These are phyloP conservation scores for Opisthocomus hoazin DNA, from an alignment of 2,113 vertebrate genomes.

Conservation along the genomic window DNA sequence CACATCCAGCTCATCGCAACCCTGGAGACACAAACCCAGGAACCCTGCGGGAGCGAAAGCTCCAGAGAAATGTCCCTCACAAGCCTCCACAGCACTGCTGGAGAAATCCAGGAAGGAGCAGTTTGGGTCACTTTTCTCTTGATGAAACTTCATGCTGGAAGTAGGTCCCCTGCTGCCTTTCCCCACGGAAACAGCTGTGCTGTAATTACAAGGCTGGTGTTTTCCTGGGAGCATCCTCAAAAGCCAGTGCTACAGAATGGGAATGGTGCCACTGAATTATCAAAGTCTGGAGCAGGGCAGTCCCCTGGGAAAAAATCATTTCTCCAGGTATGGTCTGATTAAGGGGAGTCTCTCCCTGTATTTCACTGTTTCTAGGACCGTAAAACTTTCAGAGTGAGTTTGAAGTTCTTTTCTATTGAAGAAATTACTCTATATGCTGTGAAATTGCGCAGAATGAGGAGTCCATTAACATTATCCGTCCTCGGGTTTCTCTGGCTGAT, in stretches of 20 bases:
- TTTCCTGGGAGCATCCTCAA: not conserved
- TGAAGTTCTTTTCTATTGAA: not conserved
- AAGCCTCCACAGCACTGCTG: not conserved
- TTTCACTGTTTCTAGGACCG: not conserved
- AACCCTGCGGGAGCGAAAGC: not conserved
- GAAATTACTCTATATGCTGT: not conserved
- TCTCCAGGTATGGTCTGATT: not conserved
- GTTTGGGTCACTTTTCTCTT: not conserved
- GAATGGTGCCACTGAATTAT: not conserved
- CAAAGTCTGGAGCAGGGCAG: fast-evolving
- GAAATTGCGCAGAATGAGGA: not conserved
- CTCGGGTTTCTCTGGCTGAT: not conserved
- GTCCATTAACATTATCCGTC: not conserved
- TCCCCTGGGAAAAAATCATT: not conserved
- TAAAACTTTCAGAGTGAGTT: not conserved
- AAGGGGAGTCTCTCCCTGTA: not conserved
- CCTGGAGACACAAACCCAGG: not conserved
- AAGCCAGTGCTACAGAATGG: not conserved
- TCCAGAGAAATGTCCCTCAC: not conserved
- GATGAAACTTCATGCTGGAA: not conserved
- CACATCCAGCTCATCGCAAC: not conserved
- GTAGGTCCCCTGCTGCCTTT: not conserved
- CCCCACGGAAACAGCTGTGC: not conserved
- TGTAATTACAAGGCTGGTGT: not conserved
- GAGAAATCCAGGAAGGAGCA: not conserved